A percentile compares a stretch with the other conserved stretches of the same genome.
phyloP scores from a whole-genome alignment of 2,888 invertebrate species.

The Arrhopalites spinosus region DNA sequence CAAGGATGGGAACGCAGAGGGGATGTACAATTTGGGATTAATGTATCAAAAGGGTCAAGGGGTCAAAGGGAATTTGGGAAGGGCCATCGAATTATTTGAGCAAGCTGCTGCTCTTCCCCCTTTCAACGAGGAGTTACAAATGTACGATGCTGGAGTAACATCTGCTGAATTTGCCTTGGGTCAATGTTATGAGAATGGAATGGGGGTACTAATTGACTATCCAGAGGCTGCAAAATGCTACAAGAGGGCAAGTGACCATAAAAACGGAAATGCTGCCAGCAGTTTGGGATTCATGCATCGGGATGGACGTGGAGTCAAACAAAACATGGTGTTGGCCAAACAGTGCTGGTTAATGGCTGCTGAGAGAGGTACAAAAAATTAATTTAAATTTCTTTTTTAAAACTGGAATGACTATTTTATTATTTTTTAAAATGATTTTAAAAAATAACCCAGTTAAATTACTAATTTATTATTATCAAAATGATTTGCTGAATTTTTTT shows the following conservation, averaged over 20 bases:
- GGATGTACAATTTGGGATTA: not conserved
- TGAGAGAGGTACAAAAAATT: not conserved
- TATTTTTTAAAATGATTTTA: too few species aligned
- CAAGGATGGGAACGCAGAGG: not conserved
- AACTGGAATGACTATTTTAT: not conserved
- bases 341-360: slow-evolving; percentile 17
- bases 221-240: slow-evolving; percentile 10
- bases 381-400: not conserved
- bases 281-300: not conserved
- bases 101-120: not conserved
- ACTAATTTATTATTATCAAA: too few species aligned
- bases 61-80: not conserved
- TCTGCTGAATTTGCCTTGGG: not conserved
- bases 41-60: slow-evolving; percentile 2
- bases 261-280: not conserved
- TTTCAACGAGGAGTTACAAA: too few species aligned
- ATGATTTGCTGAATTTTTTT: not conserved
- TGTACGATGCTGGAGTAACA: not conserved
- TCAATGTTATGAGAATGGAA: slow-evolving; percentile 1
- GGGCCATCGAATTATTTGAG: slow-evolving; percentile 1
- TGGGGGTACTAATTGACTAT: not conserved
- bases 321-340: not conserved
- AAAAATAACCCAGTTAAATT: too few species aligned
- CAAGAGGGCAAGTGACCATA: not conserved
- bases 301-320: slow-evolving; percentile 5